Base-by-base conservation (phyloP, 2,113 vertebrate genomes). In the Anhinga rufa region DNA sequence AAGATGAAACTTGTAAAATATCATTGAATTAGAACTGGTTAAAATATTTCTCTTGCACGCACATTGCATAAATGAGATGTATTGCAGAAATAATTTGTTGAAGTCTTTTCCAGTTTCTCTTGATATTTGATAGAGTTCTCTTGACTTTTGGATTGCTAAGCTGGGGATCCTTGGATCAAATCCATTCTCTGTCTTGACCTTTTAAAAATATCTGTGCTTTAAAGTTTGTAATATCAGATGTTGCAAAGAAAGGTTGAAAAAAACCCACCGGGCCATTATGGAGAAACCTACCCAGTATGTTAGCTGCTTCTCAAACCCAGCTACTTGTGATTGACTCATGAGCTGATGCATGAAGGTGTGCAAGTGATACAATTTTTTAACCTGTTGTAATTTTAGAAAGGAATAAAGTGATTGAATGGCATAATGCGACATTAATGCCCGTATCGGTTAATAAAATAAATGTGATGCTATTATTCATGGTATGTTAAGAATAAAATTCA, bases 401-500 rank as follows among this genome's bases (percentile, higher is more conserved):
- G 80, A 91, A 55, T 17, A 55, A 55, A 93, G 52, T 69, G 77
- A 93, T 88, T 94, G 93, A 92, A 49, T 92, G 79, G 40, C 81
- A 84, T 81, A 90, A 76, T 75, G 34, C 5, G 13, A 74, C 82
- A 64, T 86, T 93, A 95, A 65, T 93, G 75, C 71, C 58, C 8
- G 0, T 86, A 93, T 87, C 66, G 70, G 82, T 82, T 93, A 95
- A 90, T 88, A 91, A 94, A 95, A 92, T 93, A 86, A 94, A 92
- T 75, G 82, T 36, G 2, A 22, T 75, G 88, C 92, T 83, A 92
- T 96, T 96, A 89, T 69, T 94, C 89, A 40, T 87, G 88, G 32
- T 90, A 88, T 96, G 93, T 97, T 95, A 95, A 92, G 96, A 95
- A 82, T 92, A 82, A 96, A 86, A 97, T 48, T 82, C 70, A 81